These are phyloP conservation scores for Cyclophora punctaria DNA, from an alignment of 2,888 invertebrate genomes.

Conservation along the genomic window DNA sequence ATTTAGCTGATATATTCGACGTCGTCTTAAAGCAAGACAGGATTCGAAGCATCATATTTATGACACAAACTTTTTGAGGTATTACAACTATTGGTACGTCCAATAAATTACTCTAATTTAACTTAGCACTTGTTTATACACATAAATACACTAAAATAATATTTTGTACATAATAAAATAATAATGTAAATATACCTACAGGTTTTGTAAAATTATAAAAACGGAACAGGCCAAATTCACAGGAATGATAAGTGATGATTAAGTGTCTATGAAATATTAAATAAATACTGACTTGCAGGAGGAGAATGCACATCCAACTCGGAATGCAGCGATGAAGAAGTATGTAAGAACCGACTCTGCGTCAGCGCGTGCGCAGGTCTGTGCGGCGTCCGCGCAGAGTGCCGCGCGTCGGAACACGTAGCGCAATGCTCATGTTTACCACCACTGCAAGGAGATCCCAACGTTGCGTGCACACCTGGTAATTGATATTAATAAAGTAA, in stretches of 20 bases:
- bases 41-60: no score
- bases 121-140: no score
- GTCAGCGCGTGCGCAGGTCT: slow-evolving; percentile 84
- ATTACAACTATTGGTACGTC: no score
- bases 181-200: no score
- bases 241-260: no score
- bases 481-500: slow-evolving; percentile 1
- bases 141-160: no score
- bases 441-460: slow-evolving; percentile 86
- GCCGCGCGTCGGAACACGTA: slow-evolving; percentile 83
- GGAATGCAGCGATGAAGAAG: slow-evolving; percentile 82
- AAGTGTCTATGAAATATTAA: no score
- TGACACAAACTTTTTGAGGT: no score
- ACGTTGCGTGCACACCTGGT: slow-evolving; percentile 81
- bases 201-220: neutral
- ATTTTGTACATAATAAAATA: no score
- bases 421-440: slow-evolving; percentile 85
- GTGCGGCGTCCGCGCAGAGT: slow-evolving; percentile 86
- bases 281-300: slow-evolving; percentile 27
- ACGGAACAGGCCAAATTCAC: neutral
- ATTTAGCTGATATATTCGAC: no score
- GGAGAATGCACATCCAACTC: slow-evolving; percentile 80
- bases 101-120: no score
- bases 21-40: no score
- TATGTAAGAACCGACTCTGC: slow-evolving; percentile 83